Evolutionary conservation across 2,797 vertebrate species (phyloP), one percentile per base, ranked within the genome.

Genomic region (Chloroceryle inda): DNA sequence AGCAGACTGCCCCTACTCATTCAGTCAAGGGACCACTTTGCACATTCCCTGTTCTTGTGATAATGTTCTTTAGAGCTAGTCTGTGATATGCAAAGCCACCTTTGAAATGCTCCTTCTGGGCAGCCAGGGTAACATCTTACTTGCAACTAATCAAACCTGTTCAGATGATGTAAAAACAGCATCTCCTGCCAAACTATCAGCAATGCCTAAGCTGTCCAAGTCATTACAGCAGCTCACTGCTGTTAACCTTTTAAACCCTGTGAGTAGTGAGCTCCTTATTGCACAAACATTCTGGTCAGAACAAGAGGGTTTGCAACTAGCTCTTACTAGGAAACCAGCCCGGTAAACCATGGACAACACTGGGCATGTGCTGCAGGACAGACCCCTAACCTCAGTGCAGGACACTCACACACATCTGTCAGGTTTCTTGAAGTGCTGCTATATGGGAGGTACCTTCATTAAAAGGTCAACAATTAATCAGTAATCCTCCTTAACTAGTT

Each of bases 111-210:
- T 24, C n/a, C 55, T 42, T 58, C 29, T 49, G 56, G 40, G 47
- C 44, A 85, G 87, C 22, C 13, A 52, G 64, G 35, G 63, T 79
- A 85, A 82, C 24, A 21, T 91, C 37, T 67, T 59, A 23, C 49
- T 77, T 63, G 52, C 2, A 11, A 91, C 78, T 29, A 84, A 68
- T 21, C 37, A 68, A 77, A 92, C 50, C 52, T 61, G 44, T 67
- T 80, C 38, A 69, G 71, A 79, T 89, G 44, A 89, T 74, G 64
- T 52, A 71, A 85, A 89, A 23, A 19, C 0, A 1, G n/a, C 61
- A 74, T 61, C 56, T 74, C 61, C 56, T 88, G 89, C 78, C 91
- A 95, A 85, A 77, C 29, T 13, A 56, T 91, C 85, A 94, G 89
- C 78, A 88, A 80, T 35, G 55, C 29, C 16, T 55, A 6, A 76